Base-by-base conservation (phyloP, 64 coral and sea anemone species). In the Stylophora pistillata region DNA sequence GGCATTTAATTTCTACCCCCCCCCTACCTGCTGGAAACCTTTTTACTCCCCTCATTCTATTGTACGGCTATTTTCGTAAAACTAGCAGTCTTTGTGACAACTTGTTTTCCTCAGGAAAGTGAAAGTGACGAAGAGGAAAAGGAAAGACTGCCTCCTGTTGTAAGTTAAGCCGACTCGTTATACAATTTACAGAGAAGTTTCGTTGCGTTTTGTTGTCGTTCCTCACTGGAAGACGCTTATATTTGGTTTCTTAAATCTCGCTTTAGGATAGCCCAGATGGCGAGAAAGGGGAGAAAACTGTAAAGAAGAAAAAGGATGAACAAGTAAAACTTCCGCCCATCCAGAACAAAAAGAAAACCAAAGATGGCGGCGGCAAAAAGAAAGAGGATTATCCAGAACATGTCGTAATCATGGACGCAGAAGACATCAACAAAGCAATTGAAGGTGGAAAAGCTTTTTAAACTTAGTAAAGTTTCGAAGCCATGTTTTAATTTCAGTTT, bases 401-500 rank as follows among this genome's bases (percentile, higher is more conserved):
- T 34, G 91, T 74, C 9, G 91, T 79, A 10, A 88, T 85, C 9
- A 88, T 83, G 77, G 91, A 94, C 30, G 87, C 87, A 6, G 87
- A 89, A 47, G 79, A 94, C 25, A 88, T 94, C 0, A 18, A 81
- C 29, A 77, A 68, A 89, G 92, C 87, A 18, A 89, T 94, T 85
- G 78, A 94, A 94, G 92, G 92, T 68, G 21, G 25, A 25, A 68
- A 11, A 68, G 21, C 3, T 47, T 47, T 47, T 47, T 4, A 47
- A 47, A 47, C 64, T 68, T 21, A 68, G 64, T 68, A 25, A 12
- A 68, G 5, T 6, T 17, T 20, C 64, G 13, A 68, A 7, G 37
- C 37, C 37, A 4, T 47, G 3, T 47, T 7, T 47, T 47, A 47
- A 47, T 47, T 47, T 47, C 3, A 47, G 37, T n/a, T n/a, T n/a